These are phyloP conservation scores for Odocoileus virginianus DNA, from an alignment of 2,113 vertebrate genomes.

Conservation along the genomic window DNA sequence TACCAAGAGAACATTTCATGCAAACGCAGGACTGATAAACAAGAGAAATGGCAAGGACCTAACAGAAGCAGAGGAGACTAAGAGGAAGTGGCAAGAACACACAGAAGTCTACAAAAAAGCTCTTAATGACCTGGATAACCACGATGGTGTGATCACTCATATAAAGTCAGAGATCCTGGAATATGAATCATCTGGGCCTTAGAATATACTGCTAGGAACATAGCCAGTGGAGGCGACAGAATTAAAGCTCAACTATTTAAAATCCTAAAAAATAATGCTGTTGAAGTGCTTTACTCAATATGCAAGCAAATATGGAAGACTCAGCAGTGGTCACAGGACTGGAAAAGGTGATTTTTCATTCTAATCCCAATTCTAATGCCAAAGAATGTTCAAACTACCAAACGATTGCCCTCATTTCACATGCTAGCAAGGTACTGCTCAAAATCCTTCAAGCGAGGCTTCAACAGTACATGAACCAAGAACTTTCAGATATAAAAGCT, in stretches of 20 bases:
- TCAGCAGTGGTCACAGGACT: background rate
- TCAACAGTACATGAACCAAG: background rate
- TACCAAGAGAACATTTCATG: background rate
- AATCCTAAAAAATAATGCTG: background rate
- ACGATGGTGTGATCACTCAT: background rate
- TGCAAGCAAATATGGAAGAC: background rate
- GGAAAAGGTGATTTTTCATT: background rate
- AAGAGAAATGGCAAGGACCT: background rate
- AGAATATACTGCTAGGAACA: background rate
- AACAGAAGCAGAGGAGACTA: background rate
- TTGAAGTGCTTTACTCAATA: background rate
- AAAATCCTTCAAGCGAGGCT: background rate
- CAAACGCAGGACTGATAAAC: background rate
- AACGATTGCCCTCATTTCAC: background rate
- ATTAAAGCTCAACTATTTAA: background rate
- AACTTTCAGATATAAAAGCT: background rate
- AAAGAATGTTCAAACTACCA: background rate
- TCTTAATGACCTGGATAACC: background rate
- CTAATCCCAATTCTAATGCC: background rate
- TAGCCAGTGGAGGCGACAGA: background rate
- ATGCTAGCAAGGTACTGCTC: background rate
- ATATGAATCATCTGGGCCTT: background rate
- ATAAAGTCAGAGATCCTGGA: background rate
- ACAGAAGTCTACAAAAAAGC: background rate
- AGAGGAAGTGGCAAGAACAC: background rate